Evolutionary conservation across 2,888 invertebrate species (phyloP), one percentile per base, ranked within the genome.

Genomic region (Cordylochernes scorpioides): DNA sequence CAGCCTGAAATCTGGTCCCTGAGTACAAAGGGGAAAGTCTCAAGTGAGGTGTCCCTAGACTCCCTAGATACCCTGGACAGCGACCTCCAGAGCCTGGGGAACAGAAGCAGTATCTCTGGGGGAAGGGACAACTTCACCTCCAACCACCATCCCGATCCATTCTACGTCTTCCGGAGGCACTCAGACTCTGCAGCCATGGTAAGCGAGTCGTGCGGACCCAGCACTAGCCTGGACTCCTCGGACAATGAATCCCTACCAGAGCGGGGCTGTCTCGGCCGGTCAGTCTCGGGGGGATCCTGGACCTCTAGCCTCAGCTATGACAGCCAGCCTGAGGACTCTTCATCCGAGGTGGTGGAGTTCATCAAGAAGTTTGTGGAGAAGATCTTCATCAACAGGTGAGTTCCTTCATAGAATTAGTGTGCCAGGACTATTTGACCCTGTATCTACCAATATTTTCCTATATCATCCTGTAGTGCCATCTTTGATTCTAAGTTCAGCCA

Each of bases 281-380:
- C 41, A 54, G 65, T 62, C 31, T 65, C 65, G 1, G 64, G 65
- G 34, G 60, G 59, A 27, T 65, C 65, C 2, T 64, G 63, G 63
- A 32, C 32, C 15, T 41, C 41, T 2, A 39, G 39, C 24, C 62
- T 63, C 7, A 65, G 65, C 7, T 64, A 63, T 35, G 66, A 66
- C 35, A 64, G 64, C 39, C 61, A 60, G 29, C 58, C 63, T 5
- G 52, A 52, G 32, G 67, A 67, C 42, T 54, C 60, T 38, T 59
- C 62, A 2, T 59, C 63, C 32, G 52, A 54, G 32, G 63, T 64
- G 36, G 53, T 51, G 46, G 50, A 50, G 29, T 69, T 68, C 43
- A 69, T 70, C 67, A 63, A 64, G 42, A 52, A 53, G 26, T 70
- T 68, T 47, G 67, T 68, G 3, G 60, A 62, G 18, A 56, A 62